These are phyloP conservation scores for Graptemys geographica DNA, from an alignment of 2,797 vertebrate genomes.

Conservation along the genomic window DNA sequence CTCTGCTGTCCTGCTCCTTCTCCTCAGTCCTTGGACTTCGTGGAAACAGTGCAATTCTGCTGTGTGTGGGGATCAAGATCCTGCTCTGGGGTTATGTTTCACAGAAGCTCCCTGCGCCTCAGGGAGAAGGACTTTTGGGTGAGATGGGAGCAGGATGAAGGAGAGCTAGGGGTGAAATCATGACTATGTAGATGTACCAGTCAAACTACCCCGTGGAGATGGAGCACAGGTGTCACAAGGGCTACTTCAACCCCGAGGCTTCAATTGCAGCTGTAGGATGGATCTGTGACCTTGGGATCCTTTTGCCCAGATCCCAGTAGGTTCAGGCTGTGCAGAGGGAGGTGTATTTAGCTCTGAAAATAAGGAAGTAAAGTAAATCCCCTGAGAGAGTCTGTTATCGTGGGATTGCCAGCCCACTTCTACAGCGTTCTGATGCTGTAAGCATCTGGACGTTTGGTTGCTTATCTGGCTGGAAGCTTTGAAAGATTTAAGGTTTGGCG, in stretches of 20 bases:
- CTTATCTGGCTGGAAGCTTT: background rate
- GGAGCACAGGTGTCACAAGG: background rate
- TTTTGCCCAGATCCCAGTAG: fast-evolving
- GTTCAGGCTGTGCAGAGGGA: fast-evolving
- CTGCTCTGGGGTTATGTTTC: background rate
- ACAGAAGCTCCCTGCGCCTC: background rate
- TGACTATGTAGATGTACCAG: background rate
- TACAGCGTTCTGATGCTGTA: background rate
- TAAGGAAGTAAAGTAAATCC: fast-evolving
- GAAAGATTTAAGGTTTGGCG: background rate
- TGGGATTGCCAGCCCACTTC: background rate
- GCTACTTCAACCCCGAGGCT: fast-evolving
- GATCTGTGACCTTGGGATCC: fast-evolving
- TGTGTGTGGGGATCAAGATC: background rate
- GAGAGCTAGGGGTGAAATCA: background rate
- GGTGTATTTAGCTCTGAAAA: background rate
- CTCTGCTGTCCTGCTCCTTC: background rate
- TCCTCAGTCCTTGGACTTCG: background rate
- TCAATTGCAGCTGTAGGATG: background rate
- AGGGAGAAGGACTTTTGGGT: background rate
- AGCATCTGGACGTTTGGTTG: background rate
- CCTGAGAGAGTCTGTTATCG: background rate
- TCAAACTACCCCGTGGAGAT: background rate
- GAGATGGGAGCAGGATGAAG: background rate
- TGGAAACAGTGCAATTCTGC: background rate